Conservation (phyloP, 2,113 vertebrate genomes). For the Mola mola region DNA sequence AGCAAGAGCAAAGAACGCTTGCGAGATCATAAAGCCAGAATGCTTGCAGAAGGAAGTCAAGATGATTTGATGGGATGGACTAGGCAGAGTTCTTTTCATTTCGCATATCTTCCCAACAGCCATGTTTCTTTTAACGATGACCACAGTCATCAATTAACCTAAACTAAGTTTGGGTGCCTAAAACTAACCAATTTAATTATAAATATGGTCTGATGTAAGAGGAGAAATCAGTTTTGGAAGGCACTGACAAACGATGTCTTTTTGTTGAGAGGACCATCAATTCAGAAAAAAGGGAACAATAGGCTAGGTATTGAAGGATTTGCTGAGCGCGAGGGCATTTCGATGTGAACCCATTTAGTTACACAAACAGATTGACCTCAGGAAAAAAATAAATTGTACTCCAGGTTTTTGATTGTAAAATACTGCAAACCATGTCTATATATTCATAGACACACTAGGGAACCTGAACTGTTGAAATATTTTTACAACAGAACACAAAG, state of each 20-base stretch:
- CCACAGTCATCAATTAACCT: no score
- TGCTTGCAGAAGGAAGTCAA: no score
- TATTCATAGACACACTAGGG: constrained; percentile 10
- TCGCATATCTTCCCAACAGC: no score
- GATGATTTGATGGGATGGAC: no score
- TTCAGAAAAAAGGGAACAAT: neutral
- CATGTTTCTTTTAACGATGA: no score
- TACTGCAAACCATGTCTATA: constrained; percentile 20
- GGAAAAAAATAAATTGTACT: constrained; percentile 28
- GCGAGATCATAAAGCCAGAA: no score
- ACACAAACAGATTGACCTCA: constrained; percentile 38
- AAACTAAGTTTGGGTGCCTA: no score
- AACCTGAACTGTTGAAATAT: constrained; percentile 34
- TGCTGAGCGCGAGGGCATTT: constrained; percentile 30
- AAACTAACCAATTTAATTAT: no score
- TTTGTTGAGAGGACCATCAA: neutral
- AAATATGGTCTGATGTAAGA: no score
- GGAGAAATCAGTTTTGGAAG: constrained; percentile 12
- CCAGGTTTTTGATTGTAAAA: constrained; percentile 7
- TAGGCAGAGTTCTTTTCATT: no score
- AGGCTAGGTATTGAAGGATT: neutral
- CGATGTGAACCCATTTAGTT: constrained; percentile 36
- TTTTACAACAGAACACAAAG: constrained; percentile 52
- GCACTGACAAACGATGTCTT: neutral
- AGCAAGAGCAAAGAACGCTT: no score